These are phyloP conservation scores for Diabrotica virgifera DNA, from an alignment of 1,140 invertebrate species.

Conservation along the genomic window DNA sequence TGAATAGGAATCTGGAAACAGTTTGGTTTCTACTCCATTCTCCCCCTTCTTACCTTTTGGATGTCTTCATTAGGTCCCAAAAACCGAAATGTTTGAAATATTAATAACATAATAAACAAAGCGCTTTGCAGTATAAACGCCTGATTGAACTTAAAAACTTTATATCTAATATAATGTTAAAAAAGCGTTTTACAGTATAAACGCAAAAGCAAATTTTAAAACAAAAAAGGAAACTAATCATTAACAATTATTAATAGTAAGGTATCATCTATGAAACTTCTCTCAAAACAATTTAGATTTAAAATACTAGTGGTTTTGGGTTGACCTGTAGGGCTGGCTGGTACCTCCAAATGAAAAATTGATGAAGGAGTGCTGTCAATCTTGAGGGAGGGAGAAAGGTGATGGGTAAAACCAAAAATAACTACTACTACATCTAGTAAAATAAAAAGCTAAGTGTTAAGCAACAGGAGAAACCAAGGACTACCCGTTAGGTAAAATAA, in stretches of 20 bases:
- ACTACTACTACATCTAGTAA: slow-evolving; percentile 39
- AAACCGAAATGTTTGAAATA: neutral
- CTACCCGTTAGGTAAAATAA: slow-evolving; percentile 21
- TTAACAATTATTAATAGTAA: too few relatives aligned
- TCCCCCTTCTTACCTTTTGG: slow-evolving; percentile 44
- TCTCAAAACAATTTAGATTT: too few relatives aligned
- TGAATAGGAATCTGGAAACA: slow-evolving; percentile 22
- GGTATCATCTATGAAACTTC: too few relatives aligned
- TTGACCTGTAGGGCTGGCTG: too few relatives aligned
- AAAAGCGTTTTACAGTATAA: slow-evolving; percentile 15
- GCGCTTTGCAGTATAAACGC: slow-evolving; percentile 15
- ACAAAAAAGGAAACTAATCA: too few relatives aligned
- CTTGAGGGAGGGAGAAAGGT: slow-evolving; percentile 37
- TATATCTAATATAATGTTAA: neutral
- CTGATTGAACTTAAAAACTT: neutral
- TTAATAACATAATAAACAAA: neutral
- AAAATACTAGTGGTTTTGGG: too few relatives aligned
- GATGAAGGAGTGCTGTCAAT: slow-evolving; percentile 18
- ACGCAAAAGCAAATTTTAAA: slow-evolving; percentile 1
- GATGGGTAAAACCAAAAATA: slow-evolving; percentile 30
- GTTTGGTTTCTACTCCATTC: slow-evolving; percentile 40
- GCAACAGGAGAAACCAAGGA: slow-evolving; percentile 23
- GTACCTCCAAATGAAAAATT: slow-evolving; percentile 16
- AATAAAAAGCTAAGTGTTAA: slow-evolving; percentile 24
- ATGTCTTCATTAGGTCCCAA: slow-evolving; percentile 11